Percentiles rank a stretch among this genome's conserved stretches.
Evolutionary conservation across 2,888 invertebrate genomes (phyloP).

Genomic region (Parnassius apollo): DNA sequence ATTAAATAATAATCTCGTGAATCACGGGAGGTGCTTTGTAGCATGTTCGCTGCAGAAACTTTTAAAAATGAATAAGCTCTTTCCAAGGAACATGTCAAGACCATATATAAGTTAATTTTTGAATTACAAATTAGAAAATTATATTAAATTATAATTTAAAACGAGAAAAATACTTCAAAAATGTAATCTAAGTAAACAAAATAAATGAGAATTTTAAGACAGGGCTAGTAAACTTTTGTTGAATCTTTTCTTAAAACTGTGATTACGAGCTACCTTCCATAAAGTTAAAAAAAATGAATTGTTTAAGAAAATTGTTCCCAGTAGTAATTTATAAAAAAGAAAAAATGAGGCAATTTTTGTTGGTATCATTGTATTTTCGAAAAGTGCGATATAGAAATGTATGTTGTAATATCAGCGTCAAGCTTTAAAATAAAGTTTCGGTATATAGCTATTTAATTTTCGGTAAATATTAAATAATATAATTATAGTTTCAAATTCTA

Average conservation of each 20-base stretch:
- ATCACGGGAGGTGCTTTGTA: conserved; percentile 1
- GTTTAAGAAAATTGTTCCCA: neutral
- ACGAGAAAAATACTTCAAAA: neutral
- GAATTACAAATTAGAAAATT: too few relatives aligned
- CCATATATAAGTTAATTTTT: neutral
- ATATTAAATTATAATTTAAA: too few relatives aligned
- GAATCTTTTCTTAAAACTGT: neutral
- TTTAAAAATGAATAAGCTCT: conserved; percentile 1
- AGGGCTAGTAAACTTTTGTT: neutral
- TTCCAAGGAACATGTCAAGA: neutral
- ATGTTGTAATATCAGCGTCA: too few relatives aligned
- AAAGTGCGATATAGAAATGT: too few relatives aligned
- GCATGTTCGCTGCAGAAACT: neutral
- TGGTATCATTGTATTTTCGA: too few relatives aligned
- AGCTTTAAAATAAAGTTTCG: too few relatives aligned
- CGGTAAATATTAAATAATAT: too few relatives aligned
- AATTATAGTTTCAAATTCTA: too few relatives aligned
- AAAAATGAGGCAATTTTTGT: too few relatives aligned
- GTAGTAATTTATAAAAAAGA: neutral
- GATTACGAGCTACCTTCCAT: neutral
- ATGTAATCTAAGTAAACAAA: neutral
- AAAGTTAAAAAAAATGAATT: neutral
- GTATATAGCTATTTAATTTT: too few relatives aligned
- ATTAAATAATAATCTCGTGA: neutral
- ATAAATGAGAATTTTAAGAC: neutral